Evolutionary conservation across 2,888 invertebrate species (phyloP), one percentile per base, ranked within the genome.

Genomic region (Notodonta ziczac): DNA sequence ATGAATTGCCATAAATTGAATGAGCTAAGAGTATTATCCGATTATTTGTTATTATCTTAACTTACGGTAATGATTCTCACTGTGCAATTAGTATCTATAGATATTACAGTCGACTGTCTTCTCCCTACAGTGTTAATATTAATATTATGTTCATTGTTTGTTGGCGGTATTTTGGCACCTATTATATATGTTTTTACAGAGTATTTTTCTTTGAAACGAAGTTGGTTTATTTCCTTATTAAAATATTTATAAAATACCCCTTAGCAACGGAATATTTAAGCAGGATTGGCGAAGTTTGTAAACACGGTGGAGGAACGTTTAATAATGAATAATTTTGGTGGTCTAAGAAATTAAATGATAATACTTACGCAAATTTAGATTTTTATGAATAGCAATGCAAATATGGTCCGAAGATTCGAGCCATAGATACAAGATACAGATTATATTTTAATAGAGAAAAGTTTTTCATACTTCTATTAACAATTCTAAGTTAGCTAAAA

Each of bases 31-130:
- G 63, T 62, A 66, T 60, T 65, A 59, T 66, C 62, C 60, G 67
- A 66, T 60, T 65, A 61, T 64, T 64, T 60, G 67, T 60, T 66
- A 60, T 59, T 59, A 67, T 67, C 63, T 54, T n/a, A 56, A 61
- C 58, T 46, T 59, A 40, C 44, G 46, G 56, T 51, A 52, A 59
- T 52, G 66, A 65, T 64, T 39, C 52, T 55, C 48, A 60, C 48
- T 52, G 50, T 53, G 14, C 52, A 69, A 24, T 66, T 65, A 14
- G 54, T 57, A 59, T 61, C 12, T 8, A 56, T 59, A 56, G 61
- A 57, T 57, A 57, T 54, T 51, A 60, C 53, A 39, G 39, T 32
- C n/a, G 39, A 12, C 8, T 39, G 14, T 39, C 14, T 6, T 10
- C 5, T 54, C 39, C 35, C 39, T n/a, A 39, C n/a, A 39, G 5